Evolutionary conservation across 2,797 vertebrate species (phyloP).

Genomic region (Pseudomugil gertrudae): DNA sequence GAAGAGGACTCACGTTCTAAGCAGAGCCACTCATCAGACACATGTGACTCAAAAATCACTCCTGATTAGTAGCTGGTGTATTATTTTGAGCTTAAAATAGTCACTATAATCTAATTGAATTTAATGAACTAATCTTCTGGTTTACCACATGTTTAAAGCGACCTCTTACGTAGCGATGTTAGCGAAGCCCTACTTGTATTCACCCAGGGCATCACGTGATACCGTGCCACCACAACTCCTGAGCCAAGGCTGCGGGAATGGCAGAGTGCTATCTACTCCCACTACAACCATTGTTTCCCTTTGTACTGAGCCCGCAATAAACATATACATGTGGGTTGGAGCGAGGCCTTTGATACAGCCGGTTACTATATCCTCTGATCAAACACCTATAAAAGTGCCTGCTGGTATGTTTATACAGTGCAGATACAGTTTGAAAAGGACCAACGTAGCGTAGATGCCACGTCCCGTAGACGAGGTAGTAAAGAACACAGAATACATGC

Average conservation of each 20-base stretch:
- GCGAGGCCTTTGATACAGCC: conserved; percentile 59
- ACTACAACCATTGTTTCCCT: conserved; percentile 70
- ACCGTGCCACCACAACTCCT: conserved; percentile 50
- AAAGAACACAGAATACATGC: neutral
- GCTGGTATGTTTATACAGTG: conserved; percentile 6
- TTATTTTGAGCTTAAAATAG: conserved; percentile 18
- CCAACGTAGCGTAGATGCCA: neutral
- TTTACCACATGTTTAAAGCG: conserved; percentile 46
- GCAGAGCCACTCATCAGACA: conserved; percentile 10
- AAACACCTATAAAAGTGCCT: conserved; percentile 39
- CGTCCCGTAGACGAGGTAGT: neutral
- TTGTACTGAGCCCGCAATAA: conserved; percentile 65
- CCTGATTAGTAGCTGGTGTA: conserved; percentile 16
- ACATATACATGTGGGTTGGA: conserved; percentile 63
- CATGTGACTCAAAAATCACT: conserved; percentile 26
- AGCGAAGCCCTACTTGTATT: conserved; percentile 11
- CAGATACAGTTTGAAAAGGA: conserved; percentile 12
- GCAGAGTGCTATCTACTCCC: conserved; percentile 66
- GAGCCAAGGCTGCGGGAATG: conserved; percentile 64
- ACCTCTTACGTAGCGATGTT: conserved; percentile 22
- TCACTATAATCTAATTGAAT: conserved; percentile 25
- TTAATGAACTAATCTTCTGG: conserved; percentile 4
- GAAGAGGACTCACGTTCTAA: neutral
- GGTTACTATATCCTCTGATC: conserved; percentile 40
- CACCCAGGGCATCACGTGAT: conserved; percentile 55